Base-by-base conservation (phyloP, 2,113 vertebrate genomes). In the Lophius piscatorius region DNA sequence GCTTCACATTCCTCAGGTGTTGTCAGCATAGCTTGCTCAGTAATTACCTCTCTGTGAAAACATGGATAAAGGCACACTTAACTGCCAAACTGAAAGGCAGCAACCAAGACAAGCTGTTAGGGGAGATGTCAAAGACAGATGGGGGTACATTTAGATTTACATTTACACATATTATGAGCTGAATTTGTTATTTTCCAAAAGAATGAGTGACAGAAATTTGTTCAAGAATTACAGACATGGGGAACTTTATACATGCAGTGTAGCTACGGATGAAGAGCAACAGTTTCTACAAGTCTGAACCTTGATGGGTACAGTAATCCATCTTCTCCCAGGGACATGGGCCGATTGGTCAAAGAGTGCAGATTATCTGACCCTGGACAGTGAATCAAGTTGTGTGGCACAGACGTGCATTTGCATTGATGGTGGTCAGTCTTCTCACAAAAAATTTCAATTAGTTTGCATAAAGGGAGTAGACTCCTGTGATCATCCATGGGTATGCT, bases 1-100 rank as follows among this genome's bases (percentile, higher is more conserved):
- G 78, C 85, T 84, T 73, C 13, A 31, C 83, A 91, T 91, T 92
- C 88, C 87, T 89, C 85, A 87, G 87, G 87, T 91, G 86, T 90
- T 91, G 84, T 87, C 87, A 88, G 82, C 73, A 82, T 78, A 70
- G 81, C 76, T 49, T 34, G 63, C 72, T 67, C 55, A 52, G 78
- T 82, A 87, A 85, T 88, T 85, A 88, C 71, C 77, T 78, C 65
- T 80, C 54, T 78, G 76, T 71, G 66, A 74, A 87, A 84, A 80
- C 73, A 77, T 41, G 48, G 61, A 71, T 52, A 63, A 42, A 58
- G 38, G 47, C 23, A 55, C 61, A 65, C 49, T 73, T 35, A 54
- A 41, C 49, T 22, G 41, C 47, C 11, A 65, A 74, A 63, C 23
- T 22, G 16, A 48, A 26, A 33, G 41, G 45, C 34, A 57, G 41